phyloP scores from a whole-genome alignment of 2,888 invertebrate species.

The Odontomyia ornata region DNA sequence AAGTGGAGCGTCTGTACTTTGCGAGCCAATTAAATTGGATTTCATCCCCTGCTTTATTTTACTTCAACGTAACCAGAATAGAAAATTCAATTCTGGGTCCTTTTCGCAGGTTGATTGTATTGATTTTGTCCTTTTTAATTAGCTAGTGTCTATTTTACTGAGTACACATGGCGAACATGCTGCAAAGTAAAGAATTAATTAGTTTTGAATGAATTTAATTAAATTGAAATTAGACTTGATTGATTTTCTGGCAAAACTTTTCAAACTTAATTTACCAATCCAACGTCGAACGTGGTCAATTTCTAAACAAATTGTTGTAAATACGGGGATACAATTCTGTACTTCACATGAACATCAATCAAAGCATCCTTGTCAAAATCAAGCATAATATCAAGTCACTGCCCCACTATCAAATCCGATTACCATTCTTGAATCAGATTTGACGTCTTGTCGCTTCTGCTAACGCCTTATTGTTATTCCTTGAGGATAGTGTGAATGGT shows the following conservation, averaged over 20 bases:
- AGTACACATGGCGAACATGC: not conserved
- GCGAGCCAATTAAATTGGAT: conserved; percentile 46
- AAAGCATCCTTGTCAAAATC: conserved; percentile 10
- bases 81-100: conserved; percentile 32
- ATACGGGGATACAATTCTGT: too few relatives aligned
- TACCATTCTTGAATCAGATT: conserved; percentile 27
- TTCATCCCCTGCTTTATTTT: conserved; percentile 27
- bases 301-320: not conserved
- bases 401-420: conserved; percentile 11
- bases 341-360: too few relatives aligned
- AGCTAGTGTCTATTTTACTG: not conserved
- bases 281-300: not conserved
- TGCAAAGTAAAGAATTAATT: conserved; percentile 18
- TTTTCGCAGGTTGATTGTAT: conserved; percentile 25
- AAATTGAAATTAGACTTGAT: too few relatives aligned
- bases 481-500: conserved; percentile 7
- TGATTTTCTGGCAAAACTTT: too few relatives aligned
- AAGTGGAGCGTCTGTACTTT: conserved; percentile 3
- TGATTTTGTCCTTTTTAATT: conserved; percentile 41
- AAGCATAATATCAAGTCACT: not conserved
- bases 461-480: conserved; percentile 25
- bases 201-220: not conserved
- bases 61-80: conserved; percentile 31
- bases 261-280: not conserved
- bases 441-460: conserved; percentile 8